A percentile compares a stretch with the other conserved stretches of the same genome.
phyloP scores from a whole-genome alignment of 2,113 vertebrate genomes.

The Falco punctatus region DNA sequence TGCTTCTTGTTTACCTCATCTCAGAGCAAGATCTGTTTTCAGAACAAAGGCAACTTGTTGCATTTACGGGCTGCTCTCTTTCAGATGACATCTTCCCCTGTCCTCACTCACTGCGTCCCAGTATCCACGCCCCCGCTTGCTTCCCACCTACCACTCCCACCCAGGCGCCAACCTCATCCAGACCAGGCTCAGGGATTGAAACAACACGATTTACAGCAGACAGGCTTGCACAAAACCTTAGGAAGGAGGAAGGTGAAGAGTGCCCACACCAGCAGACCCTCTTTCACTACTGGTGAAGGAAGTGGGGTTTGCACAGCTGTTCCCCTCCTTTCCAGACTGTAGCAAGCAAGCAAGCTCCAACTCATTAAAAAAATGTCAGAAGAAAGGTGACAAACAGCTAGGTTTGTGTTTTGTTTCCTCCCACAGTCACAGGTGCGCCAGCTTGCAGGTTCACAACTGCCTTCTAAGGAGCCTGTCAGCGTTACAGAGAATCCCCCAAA shows the following conservation, averaged over 20 bases:
- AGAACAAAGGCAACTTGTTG: neutral
- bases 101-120: neutral
- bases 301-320: neutral
- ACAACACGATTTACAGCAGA: neutral
- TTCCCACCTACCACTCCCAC: neutral
- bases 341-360: neutral
- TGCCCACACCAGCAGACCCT: neutral
- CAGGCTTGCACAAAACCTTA: too few relatives aligned
- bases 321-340: too few relatives aligned
- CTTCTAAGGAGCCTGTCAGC: neutral
- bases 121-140: accelerated
- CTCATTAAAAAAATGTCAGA: accelerated
- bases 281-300: neutral
- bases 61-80: neutral
- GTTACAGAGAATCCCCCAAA: neutral
- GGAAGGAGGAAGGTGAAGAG: neutral
- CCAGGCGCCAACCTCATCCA: neutral
- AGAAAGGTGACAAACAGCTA: neutral
- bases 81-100: neutral
- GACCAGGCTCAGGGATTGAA: neutral
- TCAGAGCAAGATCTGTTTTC: neutral
- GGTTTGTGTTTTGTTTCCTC: neutral
- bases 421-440: neutral
- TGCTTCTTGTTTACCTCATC: neutral
- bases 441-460: neutral